Evolutionary conservation across 2,888 invertebrate genomes (phyloP).

Genomic region (Orthosia incerta): DNA sequence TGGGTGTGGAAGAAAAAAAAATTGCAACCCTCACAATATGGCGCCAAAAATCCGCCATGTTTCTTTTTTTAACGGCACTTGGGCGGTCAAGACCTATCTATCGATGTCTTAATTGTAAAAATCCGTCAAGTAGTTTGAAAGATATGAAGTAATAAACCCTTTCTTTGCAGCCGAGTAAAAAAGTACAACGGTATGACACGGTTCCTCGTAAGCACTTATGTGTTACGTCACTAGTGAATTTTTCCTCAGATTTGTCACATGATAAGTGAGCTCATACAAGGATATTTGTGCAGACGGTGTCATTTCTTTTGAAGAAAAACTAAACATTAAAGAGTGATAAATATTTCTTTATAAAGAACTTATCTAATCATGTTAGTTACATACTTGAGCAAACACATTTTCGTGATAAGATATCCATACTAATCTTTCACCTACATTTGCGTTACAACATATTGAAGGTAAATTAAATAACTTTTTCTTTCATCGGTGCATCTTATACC

Average conservation of each 20-base stretch:
- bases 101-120: too few relatives aligned
- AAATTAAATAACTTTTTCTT: constrained; percentile 44
- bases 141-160: too few relatives aligned
- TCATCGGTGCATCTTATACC: constrained; percentile 17
- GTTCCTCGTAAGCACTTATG: constrained; percentile 14
- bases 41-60: too few relatives aligned
- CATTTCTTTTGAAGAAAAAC: constrained; percentile 52
- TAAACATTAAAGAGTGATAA: constrained; percentile 57
- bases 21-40: too few relatives aligned
- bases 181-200: constrained; percentile 1
- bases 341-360: constrained; percentile 66
- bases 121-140: too few relatives aligned
- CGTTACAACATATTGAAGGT: constrained; percentile 44
- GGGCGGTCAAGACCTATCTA: too few relatives aligned
- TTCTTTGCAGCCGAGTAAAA: too few relatives aligned
- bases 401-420: constrained; percentile 76
- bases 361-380: constrained; percentile 75
- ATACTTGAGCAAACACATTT: constrained; percentile 71
- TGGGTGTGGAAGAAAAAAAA: too few relatives aligned
- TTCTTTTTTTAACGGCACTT: too few relatives aligned
- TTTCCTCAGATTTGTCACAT: constrained; percentile 29
- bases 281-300: constrained; percentile 35
- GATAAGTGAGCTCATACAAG: constrained; percentile 30
- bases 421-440: constrained; percentile 76
- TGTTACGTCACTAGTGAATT: constrained; percentile 8